phyloP scores from a whole-genome alignment of 2,888 invertebrate species.

The Sialis lutaria region DNA sequence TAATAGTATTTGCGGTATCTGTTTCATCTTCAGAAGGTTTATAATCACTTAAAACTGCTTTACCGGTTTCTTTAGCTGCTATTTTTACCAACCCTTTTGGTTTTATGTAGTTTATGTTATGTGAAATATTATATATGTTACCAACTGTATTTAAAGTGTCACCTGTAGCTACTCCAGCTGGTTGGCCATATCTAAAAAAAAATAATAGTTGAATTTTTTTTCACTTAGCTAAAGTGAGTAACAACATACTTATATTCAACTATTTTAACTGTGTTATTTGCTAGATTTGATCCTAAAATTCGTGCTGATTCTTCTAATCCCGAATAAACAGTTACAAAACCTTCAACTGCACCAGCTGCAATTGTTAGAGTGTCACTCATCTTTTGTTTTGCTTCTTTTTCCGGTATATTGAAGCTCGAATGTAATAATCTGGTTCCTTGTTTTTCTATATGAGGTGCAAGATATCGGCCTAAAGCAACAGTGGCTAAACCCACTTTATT shows the following conservation, averaged over 20 bases:
- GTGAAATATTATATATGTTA: slow-evolving; percentile 45
- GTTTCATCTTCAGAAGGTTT: background rate
- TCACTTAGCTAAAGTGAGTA: slow-evolving; percentile 1
- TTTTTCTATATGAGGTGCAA: slow-evolving; percentile 50
- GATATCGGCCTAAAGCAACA: slow-evolving; percentile 39
- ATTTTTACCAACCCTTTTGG: slow-evolving; percentile 46
- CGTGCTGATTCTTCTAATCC: slow-evolving; percentile 53
- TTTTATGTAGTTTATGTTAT: slow-evolving; percentile 45
- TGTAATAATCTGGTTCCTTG: slow-evolving; percentile 41
- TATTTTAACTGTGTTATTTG: slow-evolving; percentile 55
- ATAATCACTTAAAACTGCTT: slow-evolving; percentile 28
- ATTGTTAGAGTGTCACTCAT: slow-evolving; percentile 43
- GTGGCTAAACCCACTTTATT: slow-evolving; percentile 47
- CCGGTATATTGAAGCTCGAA: slow-evolving; percentile 33
- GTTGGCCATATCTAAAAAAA: slow-evolving; percentile 42
- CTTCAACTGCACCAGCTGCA: slow-evolving; percentile 52
- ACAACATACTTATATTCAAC: slow-evolving; percentile 49
- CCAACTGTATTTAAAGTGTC: slow-evolving; percentile 51
- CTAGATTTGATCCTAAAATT: slow-evolving; percentile 41
- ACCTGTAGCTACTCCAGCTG: slow-evolving; percentile 44
- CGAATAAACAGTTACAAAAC: slow-evolving; percentile 50
- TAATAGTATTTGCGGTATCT: background rate
- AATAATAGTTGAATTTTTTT: background rate
- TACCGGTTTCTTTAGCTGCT: slow-evolving; percentile 42
- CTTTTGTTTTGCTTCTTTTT: slow-evolving; percentile 33